Conservation (phyloP, 2,888 invertebrate species). For the Linnaemya vulpina region DNA sequence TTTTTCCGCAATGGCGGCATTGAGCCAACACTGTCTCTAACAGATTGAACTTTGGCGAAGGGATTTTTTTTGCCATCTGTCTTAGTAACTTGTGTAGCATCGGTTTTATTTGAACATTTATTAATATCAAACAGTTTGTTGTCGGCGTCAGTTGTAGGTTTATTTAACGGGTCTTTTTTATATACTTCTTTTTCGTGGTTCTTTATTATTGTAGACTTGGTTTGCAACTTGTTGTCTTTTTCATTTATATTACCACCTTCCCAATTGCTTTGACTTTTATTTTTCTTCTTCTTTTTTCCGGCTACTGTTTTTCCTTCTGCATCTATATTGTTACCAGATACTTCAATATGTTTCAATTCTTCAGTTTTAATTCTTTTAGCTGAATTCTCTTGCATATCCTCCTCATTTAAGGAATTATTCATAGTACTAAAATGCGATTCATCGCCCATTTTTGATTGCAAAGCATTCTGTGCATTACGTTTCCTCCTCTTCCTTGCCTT, state of each 20-base stretch:
- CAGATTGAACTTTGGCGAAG: conserved; percentile 20
- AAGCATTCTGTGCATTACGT: conserved; percentile 51
- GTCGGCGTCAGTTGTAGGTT: neutral
- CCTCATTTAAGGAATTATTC: neutral
- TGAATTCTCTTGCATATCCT: neutral
- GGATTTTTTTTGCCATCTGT: conserved; percentile 47
- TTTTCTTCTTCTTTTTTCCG: conserved; percentile 43
- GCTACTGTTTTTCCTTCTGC: neutral
- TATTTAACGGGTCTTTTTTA: neutral
- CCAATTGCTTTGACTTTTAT: conserved; percentile 2
- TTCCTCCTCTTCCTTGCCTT: conserved; percentile 71
- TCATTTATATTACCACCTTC: neutral
- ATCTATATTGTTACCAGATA: neutral
- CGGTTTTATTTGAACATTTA: neutral
- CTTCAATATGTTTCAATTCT: neutral
- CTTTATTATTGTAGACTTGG: neutral
- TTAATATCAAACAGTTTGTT: neutral
- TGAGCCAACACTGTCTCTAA: neutral
- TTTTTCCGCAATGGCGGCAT: conserved; percentile 73
- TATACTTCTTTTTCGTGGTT: neutral
- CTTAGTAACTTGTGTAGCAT: neutral
- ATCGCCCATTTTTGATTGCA: neutral
- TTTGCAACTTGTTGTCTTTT: neutral
- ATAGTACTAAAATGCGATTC: neutral
- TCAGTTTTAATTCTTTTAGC: conserved; percentile 44